A percentile compares a stretch with the other conserved stretches of the same genome.
These are phyloP conservation scores for Borostomias antarcticus DNA, from an alignment of 2,797 vertebrate species.

Conservation along the genomic window DNA sequence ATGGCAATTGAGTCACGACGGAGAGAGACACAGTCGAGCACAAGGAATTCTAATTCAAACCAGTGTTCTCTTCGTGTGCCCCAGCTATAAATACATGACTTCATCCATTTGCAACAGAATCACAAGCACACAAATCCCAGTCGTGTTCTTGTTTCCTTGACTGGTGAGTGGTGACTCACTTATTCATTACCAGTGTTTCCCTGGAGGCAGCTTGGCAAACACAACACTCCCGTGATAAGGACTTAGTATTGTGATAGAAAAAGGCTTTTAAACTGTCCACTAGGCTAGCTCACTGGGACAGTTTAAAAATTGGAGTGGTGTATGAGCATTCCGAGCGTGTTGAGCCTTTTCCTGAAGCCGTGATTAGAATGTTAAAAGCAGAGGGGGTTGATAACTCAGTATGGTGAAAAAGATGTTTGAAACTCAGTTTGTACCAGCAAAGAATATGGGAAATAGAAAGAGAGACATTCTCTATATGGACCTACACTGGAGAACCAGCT, in stretches of 20 bases:
- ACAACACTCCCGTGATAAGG: constrained; percentile 1
- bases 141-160: not conserved
- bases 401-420: constrained; percentile 17
- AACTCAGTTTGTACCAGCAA: constrained; percentile 7
- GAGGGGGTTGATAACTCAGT: constrained; percentile 21
- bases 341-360: constrained; percentile 20
- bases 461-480: not conserved
- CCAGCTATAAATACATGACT: not conserved
- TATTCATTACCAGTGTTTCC: constrained; percentile 12
- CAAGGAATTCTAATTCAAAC: not conserved
- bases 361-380: constrained; percentile 18
- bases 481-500: not conserved
- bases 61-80: not conserved
- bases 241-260: constrained; percentile 7
- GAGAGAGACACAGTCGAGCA: not conserved
- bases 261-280: constrained; percentile 21
- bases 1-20: not conserved
- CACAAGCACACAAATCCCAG: not conserved
- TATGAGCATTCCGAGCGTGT: constrained; percentile 23
- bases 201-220: not conserved
- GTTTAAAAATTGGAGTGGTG: constrained; percentile 18
- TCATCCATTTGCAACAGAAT: not conserved
- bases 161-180: constrained; percentile 23
- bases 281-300: not conserved
- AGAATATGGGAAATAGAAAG: constrained; percentile 5